Evolutionary conservation across 2,113 vertebrate species (phyloP), one percentile per base, ranked within the genome.

Genomic region (Zeus faber): DNA sequence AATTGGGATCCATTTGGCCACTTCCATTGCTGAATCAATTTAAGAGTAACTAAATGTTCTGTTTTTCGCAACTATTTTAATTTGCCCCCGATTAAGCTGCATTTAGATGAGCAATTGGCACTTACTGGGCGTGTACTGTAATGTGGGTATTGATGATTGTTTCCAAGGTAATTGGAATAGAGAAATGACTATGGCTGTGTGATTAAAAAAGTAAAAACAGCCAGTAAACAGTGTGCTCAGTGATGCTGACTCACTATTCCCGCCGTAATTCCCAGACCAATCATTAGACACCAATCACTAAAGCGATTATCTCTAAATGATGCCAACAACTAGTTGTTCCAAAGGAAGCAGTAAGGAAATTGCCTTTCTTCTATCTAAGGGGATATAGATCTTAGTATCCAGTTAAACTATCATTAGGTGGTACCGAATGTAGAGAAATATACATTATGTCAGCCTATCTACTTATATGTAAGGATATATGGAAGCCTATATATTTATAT

Each of bases 221-320:
- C 78, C 74, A 49, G 76, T 81, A 62, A 83, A 72, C 20, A 54
- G 76, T 67, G 27, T 53, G 73, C 65, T 80, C 68, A 64, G 52
- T 67, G 70, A 68, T 10, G 56, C 66, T 33, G 68, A 68, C 72
- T n/a, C n/a, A n/a, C n/a, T n/a, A n/a, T n/a, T n/a, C n/a, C n/a
- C n/a, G n/a, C 78, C 74, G 76, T 53, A 46, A 63, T 71, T 82
- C 71, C 71, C 82, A 58, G 65, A 76, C 69, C 77, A 71, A 83
- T 83, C 79, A n/a, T n/a, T n/a, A n/a, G n/a, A n/a, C n/a, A 67
- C 70, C 68, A 79, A 85, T 83, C 82, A 80, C 67, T 61, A 74
- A 85, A 82, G 70, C 72, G 75, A 82, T 79, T 76, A 79, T 85
- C 67, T 67, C 62, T 85, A 83, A 87, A 82, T 87, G 84, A 83